These are phyloP conservation scores for Bergia puertoricense DNA, from an alignment of 92 coral and sea anemone species.

Conservation along the genomic window DNA sequence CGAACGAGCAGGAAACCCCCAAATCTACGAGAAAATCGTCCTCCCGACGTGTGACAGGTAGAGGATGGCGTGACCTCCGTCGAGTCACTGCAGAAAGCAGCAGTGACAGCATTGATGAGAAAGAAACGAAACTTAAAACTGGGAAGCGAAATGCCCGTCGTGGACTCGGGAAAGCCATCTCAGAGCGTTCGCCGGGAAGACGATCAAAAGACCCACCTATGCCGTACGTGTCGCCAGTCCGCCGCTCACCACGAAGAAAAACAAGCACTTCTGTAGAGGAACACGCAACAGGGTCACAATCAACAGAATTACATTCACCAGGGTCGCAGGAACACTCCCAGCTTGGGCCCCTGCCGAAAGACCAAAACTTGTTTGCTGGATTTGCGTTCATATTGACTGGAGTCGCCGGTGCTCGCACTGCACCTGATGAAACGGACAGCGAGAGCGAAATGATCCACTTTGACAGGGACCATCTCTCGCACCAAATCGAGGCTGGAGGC, in stretches of 20 bases:
- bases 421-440: conserved; percentile 69
- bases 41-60: conserved; percentile 3
- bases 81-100: conserved; percentile 45
- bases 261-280: background rate
- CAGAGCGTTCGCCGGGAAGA: conserved; percentile 44
- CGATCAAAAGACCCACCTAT: background rate
- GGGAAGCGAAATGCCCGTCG: conserved; percentile 58
- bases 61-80: conserved; percentile 28
- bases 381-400: conserved; percentile 88
- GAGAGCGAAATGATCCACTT: conserved; percentile 73
- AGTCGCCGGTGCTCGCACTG: conserved; percentile 43
- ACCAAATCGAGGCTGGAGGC: conserved; percentile 89
- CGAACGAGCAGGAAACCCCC: conserved; percentile 58
- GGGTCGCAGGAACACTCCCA: conserved; percentile 33
- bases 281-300: conserved; percentile 5
- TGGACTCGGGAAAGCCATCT: conserved; percentile 45
- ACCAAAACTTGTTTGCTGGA: conserved; percentile 79
- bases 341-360: conserved; percentile 56
- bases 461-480: conserved; percentile 62
- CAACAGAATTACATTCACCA: background rate
- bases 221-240: conserved; percentile 19
- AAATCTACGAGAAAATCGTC: conserved; percentile 67
- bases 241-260: conserved; percentile 71
- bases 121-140: conserved; percentile 4
- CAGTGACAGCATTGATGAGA: conserved; percentile 69